A percentile compares a stretch with the other conserved stretches of the same genome.
Conservation (phyloP, 2,797 vertebrate genomes). For the Sebastes glaucus region DNA sequence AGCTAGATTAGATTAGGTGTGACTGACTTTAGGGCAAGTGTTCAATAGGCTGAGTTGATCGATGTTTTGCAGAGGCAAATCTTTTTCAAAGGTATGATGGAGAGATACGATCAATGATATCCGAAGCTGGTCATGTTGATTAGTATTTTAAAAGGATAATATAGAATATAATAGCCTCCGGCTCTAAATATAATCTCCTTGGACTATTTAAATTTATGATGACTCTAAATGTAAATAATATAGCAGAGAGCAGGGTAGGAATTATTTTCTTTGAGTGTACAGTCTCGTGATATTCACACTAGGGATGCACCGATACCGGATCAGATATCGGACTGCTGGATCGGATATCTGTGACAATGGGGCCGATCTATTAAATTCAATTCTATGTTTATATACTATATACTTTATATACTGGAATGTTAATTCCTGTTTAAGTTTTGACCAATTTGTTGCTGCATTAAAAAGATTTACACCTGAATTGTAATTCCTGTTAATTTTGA, state of each 20-base stretch:
- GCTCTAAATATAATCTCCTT: not conserved
- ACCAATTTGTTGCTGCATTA: rapidly evolving
- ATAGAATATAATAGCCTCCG: not conserved
- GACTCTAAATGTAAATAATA: not conserved
- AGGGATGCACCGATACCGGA: too few species aligned
- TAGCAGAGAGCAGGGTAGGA: not conserved
- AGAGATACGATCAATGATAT: slow-evolving; percentile 29
- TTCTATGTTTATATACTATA: too few species aligned
- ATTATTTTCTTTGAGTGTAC: not conserved
- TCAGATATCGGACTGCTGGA: too few species aligned
- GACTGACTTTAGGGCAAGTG: slow-evolving; percentile 32
- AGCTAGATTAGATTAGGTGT: slow-evolving; percentile 46
- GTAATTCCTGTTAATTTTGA: too few species aligned
- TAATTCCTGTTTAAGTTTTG: too few species aligned
- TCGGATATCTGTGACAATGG: too few species aligned
- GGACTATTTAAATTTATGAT: not conserved
- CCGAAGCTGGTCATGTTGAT: slow-evolving; percentile 18
- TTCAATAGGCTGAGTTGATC: slow-evolving; percentile 47
- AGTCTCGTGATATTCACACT: not conserved
- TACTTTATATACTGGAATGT: too few species aligned
- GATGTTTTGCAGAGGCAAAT: slow-evolving; percentile 49
- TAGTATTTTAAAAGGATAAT: slow-evolving; percentile 28
- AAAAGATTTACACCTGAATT: rapidly evolving
- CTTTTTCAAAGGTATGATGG: slow-evolving; percentile 24
- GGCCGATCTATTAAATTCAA: too few species aligned